Evolutionary conservation across 2,113 vertebrate species (phyloP).

Genomic region (Hiodon alosoides): DNA sequence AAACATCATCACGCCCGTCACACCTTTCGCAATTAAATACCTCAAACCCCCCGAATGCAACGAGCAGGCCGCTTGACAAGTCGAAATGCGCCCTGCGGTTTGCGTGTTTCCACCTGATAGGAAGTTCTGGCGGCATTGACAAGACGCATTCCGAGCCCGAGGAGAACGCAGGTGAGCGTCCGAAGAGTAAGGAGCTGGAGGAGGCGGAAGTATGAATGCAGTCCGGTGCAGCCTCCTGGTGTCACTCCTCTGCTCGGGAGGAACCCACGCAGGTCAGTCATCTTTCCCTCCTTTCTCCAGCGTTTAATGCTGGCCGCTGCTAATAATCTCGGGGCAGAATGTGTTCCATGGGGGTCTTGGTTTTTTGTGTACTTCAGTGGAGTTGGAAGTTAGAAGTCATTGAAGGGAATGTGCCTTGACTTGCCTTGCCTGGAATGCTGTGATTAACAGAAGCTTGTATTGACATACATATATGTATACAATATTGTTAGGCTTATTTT

Average conservation of each 20-base stretch:
- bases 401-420: slow-evolving; percentile 27
- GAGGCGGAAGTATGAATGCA: neutral
- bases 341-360: neutral
- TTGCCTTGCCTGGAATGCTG: slow-evolving; percentile 34
- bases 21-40: too few relatives aligned
- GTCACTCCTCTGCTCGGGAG: neutral
- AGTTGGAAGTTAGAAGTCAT: neutral
- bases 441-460: neutral
- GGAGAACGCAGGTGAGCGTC: neutral
- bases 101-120: neutral
- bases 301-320: neutral
- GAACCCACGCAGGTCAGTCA: slow-evolving; percentile 5
- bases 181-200: neutral
- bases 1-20: too few relatives aligned
- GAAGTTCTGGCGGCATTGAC: neutral
- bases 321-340: neutral
- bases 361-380: neutral
- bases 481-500: neutral
- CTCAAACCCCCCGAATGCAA: too few relatives aligned
- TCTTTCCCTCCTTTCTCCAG: neutral
- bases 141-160: neutral
- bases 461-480: neutral
- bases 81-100: slow-evolving; percentile 4
- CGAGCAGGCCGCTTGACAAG: neutral
- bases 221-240: slow-evolving; percentile 4